Evolutionary conservation across 2,888 invertebrate species (phyloP).

Genomic region (Platynereis dumerilii): DNA sequence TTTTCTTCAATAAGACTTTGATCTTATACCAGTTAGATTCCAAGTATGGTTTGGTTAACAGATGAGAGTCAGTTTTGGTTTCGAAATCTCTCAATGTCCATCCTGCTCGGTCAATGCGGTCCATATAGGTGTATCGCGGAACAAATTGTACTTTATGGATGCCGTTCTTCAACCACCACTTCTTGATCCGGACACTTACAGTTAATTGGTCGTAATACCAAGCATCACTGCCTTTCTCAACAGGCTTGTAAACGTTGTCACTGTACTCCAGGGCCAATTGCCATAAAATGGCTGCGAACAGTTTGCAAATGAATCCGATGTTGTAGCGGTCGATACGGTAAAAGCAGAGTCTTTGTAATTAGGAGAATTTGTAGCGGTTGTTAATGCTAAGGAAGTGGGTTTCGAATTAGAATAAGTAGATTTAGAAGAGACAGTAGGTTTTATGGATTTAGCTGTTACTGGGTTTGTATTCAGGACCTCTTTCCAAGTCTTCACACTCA

Average conservation of each 20-base stretch:
- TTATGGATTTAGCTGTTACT: too few species aligned
- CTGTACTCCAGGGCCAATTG: slow-evolving; percentile 10
- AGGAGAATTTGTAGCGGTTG: too few species aligned
- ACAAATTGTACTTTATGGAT: not conserved
- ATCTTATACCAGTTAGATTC: too few species aligned
- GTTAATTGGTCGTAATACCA: slow-evolving; percentile 20
- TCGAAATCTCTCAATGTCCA: not conserved
- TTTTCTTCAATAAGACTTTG: too few species aligned
- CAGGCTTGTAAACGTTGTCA: not conserved
- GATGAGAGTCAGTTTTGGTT: too few species aligned
- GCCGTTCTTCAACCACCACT: not conserved
- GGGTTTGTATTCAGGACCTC: not conserved
- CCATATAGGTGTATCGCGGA: not conserved
- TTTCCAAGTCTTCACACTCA: slow-evolving; percentile 13
- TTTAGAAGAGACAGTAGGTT: too few species aligned
- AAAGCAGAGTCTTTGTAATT: too few species aligned
- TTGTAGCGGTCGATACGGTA: too few species aligned
- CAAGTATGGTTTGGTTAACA: too few species aligned
- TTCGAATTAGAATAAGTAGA: too few species aligned
- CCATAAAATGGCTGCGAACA: not conserved
- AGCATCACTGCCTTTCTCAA: slow-evolving; percentile 19
- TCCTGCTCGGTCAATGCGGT: slow-evolving; percentile 8
- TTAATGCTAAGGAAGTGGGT: too few species aligned
- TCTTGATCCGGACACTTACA: slow-evolving; percentile 7
- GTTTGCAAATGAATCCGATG: too few species aligned